phyloP scores from a whole-genome alignment of 2,113 vertebrate species.

The Trachemys scripta region DNA sequence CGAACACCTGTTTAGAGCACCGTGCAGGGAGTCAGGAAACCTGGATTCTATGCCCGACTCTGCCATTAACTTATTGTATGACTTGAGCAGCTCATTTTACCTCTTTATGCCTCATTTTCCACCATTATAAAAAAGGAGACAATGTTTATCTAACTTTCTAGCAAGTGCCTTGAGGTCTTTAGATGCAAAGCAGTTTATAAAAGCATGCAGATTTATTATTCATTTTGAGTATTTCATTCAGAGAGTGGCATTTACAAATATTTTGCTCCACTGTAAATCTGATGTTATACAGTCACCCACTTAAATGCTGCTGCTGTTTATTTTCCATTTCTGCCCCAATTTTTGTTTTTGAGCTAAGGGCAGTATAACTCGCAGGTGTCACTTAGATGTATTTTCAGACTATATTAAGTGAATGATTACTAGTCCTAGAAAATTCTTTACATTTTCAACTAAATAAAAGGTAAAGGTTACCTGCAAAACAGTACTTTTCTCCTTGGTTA shows the following conservation, averaged over 20 bases:
- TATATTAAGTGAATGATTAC: neutral
- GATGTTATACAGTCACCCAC: neutral
- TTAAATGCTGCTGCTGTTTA: neutral
- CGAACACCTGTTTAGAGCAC: neutral
- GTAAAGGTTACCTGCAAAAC: neutral
- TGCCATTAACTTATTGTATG: neutral
- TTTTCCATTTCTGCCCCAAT: neutral
- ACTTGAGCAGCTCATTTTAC: neutral
- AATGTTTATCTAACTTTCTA: neutral
- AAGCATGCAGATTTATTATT: neutral
- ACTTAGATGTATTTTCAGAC: neutral
- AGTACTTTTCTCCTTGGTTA: too few relatives aligned
- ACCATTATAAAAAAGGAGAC: neutral
- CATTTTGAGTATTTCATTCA: conserved; percentile 37
- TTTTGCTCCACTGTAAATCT: neutral
- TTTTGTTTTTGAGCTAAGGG: neutral
- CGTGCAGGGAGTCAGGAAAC: neutral
- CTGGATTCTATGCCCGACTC: neutral
- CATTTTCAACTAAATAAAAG: neutral
- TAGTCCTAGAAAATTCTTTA: neutral
- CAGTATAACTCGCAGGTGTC: neutral
- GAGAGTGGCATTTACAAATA: conserved; percentile 32
- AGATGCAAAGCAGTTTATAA: neutral
- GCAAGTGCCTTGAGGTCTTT: neutral
- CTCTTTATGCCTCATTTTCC: neutral